Percentiles rank a stretch among this genome's conserved stretches.
Evolutionary conservation across 2,113 vertebrate genomes (phyloP).

Genomic region (Conger conger): DNA sequence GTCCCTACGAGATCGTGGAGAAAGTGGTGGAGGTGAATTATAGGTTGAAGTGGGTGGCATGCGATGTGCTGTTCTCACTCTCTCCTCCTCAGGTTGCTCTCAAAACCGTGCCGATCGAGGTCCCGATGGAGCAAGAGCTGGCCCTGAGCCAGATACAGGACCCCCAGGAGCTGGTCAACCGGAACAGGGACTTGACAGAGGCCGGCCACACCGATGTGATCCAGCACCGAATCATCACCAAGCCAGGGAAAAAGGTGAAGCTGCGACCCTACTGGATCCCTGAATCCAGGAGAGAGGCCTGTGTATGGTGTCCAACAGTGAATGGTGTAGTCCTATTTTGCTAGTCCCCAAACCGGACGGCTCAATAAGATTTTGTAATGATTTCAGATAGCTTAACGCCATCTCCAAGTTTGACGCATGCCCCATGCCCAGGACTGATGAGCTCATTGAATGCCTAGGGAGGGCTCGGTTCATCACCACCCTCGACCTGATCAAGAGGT

Average conservation of each 20-base stretch:
- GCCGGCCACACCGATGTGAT: neutral
- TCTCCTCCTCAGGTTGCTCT: neutral
- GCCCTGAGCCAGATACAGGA: neutral
- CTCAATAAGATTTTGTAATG: slow-evolving; percentile 3
- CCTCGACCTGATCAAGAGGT: neutral
- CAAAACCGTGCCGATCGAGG: neutral
- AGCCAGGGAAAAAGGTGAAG: neutral
- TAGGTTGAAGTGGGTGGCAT: neutral
- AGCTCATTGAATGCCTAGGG: neutral
- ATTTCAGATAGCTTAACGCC: neutral
- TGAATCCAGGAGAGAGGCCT: neutral
- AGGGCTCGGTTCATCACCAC: neutral
- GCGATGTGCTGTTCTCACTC: neutral
- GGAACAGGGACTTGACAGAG: neutral
- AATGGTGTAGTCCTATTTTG: neutral
- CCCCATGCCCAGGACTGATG: neutral
- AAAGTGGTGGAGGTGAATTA: neutral
- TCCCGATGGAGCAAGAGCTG: neutral
- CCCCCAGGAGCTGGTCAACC: neutral
- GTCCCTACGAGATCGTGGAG: neutral
- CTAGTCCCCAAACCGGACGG: neutral
- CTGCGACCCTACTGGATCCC: neutral
- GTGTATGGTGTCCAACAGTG: neutral
- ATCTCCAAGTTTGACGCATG: neutral
- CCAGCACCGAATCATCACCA: neutral